Conservation (phyloP, 2,888 invertebrate species). For the Cosmopolites sordidus region DNA sequence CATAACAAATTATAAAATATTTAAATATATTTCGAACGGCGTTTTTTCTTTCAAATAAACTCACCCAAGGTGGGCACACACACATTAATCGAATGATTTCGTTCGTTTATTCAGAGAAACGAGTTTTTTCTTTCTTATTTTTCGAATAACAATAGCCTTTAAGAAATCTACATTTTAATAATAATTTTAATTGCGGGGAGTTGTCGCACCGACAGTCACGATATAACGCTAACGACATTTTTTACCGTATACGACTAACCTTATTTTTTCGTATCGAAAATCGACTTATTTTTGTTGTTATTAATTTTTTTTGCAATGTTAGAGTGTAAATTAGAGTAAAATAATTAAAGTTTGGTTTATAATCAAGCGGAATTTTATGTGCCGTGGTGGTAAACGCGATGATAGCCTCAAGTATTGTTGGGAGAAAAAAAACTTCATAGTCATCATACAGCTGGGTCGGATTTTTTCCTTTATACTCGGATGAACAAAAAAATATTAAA, state of each 20-base stretch:
- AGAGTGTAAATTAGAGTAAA: no score
- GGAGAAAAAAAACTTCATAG: constrained; percentile 12
- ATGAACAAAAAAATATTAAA: constrained; percentile 4
- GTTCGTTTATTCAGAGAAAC: constrained; percentile 9
- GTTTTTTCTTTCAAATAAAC: background rate
- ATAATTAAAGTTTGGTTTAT: no score
- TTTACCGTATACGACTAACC: no score
- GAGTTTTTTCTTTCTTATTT: constrained; percentile 6
- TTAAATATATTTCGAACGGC: background rate
- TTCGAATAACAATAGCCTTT: constrained; percentile 14
- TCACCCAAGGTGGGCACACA: background rate
- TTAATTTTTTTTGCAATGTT: no score
- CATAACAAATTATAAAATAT: background rate
- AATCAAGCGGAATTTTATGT: no score
- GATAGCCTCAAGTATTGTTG: no score
- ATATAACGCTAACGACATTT: no score
- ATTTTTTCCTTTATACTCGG: constrained; percentile 9
- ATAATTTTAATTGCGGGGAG: constrained; percentile 11
- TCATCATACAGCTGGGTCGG: constrained; percentile 20
- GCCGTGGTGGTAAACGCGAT: no score
- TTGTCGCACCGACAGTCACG: background rate
- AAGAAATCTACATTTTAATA: constrained; percentile 19
- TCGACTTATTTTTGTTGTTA: no score
- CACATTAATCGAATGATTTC: constrained; percentile 2
- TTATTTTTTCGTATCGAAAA: no score